A percentile compares a stretch with the other conserved stretches of the same genome.
Conservation (phyloP, 2,797 vertebrate species). For the Pelodytes ibericus region DNA sequence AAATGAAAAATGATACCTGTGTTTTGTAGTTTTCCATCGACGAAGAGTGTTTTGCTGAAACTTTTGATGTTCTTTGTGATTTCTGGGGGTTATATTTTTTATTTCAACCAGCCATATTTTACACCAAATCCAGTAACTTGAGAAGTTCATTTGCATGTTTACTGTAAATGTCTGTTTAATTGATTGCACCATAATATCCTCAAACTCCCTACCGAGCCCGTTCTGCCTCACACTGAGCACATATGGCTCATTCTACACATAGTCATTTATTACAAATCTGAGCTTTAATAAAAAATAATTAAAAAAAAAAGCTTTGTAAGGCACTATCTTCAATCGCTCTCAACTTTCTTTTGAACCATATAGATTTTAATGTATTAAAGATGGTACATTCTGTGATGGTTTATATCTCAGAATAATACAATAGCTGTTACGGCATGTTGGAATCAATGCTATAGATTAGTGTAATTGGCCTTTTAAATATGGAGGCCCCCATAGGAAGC, state of each 20-base stretch:
- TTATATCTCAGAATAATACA: too few relatives aligned
- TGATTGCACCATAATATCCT: slow-evolving; percentile 33
- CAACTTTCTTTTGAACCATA: slow-evolving; percentile 2
- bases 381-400: too few relatives aligned
- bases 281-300: slow-evolving; percentile 27
- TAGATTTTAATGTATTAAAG: too few relatives aligned
- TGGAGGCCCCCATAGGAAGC: too few relatives aligned
- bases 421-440: too few relatives aligned
- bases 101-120: slow-evolving; percentile 31
- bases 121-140: slow-evolving; percentile 22
- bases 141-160: slow-evolving; percentile 53
- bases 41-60: too few relatives aligned
- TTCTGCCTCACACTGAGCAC: slow-evolving; percentile 41
- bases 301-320: slow-evolving; percentile 2
- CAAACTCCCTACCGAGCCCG: slow-evolving; percentile 33
- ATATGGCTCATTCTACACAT: slow-evolving; percentile 48
- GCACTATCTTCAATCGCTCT: not conserved
- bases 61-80: too few relatives aligned
- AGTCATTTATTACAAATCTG: slow-evolving; percentile 45
- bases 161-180: slow-evolving; percentile 55
- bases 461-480: too few relatives aligned
- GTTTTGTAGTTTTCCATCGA: too few relatives aligned
- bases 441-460: too few relatives aligned
- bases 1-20: too few relatives aligned
- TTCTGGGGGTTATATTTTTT: not conserved